These are phyloP conservation scores for Stenchaetothrips biformis DNA, from an alignment of 2,888 invertebrate species.

Conservation along the genomic window DNA sequence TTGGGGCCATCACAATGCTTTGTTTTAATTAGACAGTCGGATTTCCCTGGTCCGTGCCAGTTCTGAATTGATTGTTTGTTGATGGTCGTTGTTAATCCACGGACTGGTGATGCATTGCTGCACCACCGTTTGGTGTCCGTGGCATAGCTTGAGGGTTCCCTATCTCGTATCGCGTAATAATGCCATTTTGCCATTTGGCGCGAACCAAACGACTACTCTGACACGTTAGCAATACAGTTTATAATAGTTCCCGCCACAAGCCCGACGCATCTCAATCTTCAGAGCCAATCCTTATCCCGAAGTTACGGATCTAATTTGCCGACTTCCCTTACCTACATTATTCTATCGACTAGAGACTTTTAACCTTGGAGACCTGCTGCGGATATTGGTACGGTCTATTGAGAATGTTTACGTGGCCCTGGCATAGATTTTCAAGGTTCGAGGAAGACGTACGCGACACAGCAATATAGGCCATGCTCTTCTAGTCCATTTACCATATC, in stretches of 20 bases:
- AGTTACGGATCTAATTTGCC: conserved; percentile 60
- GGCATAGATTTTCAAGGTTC: conserved; percentile 44
- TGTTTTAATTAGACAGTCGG: conserved; percentile 64
- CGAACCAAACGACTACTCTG: conserved; percentile 32
- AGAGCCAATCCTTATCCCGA: conserved; percentile 69
- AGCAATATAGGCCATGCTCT: conserved; percentile 48
- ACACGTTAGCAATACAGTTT: too few relatives aligned
- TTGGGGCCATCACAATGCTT: conserved; percentile 61
- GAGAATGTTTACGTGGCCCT: conserved; percentile 43
- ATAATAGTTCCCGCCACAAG: too few relatives aligned
- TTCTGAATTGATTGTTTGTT: conserved; percentile 54
- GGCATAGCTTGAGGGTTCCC: too few relatives aligned
- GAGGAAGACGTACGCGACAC: conserved; percentile 47
- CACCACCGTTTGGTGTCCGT: background rate
- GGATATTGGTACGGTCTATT: conserved; percentile 64
- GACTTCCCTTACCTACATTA: conserved; percentile 64
- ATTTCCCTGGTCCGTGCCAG: conserved; percentile 60
- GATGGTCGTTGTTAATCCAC: conserved; percentile 46
- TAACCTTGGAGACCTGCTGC: conserved; percentile 72
- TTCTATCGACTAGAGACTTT: conserved; percentile 62
- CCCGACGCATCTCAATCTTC: conserved; percentile 59
- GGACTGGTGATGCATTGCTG: background rate
- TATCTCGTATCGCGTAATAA: too few relatives aligned
- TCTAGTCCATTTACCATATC: conserved; percentile 39
- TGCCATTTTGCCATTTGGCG: too few relatives aligned